These are phyloP conservation scores for Carollia perspicillata DNA, from an alignment of 2,113 vertebrate genomes.

Conservation along the genomic window DNA sequence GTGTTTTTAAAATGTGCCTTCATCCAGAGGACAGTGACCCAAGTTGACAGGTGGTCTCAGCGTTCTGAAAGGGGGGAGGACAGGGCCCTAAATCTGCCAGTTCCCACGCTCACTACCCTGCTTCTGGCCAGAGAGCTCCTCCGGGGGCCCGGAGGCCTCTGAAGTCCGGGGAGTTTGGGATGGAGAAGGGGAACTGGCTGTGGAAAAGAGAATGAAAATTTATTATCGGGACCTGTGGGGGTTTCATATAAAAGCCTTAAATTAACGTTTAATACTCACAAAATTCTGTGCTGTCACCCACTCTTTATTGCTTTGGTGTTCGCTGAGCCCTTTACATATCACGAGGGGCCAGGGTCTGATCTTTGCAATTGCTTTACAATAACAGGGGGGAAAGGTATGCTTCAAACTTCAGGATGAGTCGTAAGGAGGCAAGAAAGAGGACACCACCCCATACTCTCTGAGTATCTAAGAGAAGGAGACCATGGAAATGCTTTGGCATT, in stretches of 20 bases:
- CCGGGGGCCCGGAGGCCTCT: conserved; percentile 11
- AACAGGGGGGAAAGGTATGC: not conserved
- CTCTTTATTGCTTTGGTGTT: conserved; percentile 47
- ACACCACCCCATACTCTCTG: not conserved
- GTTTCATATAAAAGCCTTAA: conserved; percentile 60
- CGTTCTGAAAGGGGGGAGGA: not conserved
- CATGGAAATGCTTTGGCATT: not conserved
- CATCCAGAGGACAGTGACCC: conserved; percentile 46
- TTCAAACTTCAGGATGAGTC: not conserved
- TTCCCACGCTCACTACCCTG: not conserved
- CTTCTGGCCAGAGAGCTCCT: not conserved
- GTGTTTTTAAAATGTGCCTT: conserved; percentile 58
- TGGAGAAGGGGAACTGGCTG: not conserved
- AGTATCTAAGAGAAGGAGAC: not conserved
- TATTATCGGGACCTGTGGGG: conserved; percentile 53
- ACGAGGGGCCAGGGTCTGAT: not conserved
- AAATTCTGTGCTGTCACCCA: conserved; percentile 55
- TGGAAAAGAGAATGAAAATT: conserved; percentile 44
- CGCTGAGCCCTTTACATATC: not conserved
- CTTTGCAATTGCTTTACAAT: conserved; percentile 41
- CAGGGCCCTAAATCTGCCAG: not conserved
- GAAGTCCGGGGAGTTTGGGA: conserved; percentile 44
- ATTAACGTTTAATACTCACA: conserved; percentile 58
- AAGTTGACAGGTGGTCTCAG: not conserved
- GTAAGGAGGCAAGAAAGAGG: not conserved